Base-by-base conservation (phyloP, 2,113 vertebrate genomes). In the Alouatta palliata region DNA sequence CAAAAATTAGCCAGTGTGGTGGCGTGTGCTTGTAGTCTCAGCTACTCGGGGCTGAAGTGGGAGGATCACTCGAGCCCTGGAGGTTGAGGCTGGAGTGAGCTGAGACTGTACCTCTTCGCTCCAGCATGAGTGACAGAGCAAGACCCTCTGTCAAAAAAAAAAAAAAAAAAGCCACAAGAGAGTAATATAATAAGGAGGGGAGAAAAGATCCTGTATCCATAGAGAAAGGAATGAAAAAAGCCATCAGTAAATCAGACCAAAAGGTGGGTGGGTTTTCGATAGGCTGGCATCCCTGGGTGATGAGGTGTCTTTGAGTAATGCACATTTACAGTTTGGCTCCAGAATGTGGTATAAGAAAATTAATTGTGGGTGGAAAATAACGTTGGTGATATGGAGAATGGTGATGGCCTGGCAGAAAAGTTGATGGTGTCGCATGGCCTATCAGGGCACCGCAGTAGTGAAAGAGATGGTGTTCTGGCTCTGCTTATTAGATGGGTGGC, bases 401-500 rank as follows among this genome's bases (percentile, higher is more conserved):
- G 45, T 14, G 49, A 4, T 43, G 43, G 54, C 52, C 66, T 21
- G 27, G 14, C 30, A 30, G 61, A 43, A 71, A 25, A 77, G 6
- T 40, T 35, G 11, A 8, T 37, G 30, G 8, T 23, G 5, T 21
- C 16, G 21, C 16, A 12, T 43, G 5, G 30, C 52, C 64, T 68
- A 0, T 37, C 80, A 32, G 32, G 40, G 5, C 4, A 14, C 11
- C 5, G 1, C 43, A 0, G 0, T 21, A 23, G 52, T 21, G 71
- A 43, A 52, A 11, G 0, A 9, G 30, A 27, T 81, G 27, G 75
- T 11, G 8, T 56, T 64, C 14, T 66, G 54, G n/a, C 45, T 35
- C 21, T n/a, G 85, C 79, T 45, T 84, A 32, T 49, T 87, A 82
- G 43, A n/a, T 23, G 8, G 1, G 43, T 25, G 3, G 25, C 64